Conservation (phyloP, 2,113 vertebrate species). For the Zonotrichia leucophrys region DNA sequence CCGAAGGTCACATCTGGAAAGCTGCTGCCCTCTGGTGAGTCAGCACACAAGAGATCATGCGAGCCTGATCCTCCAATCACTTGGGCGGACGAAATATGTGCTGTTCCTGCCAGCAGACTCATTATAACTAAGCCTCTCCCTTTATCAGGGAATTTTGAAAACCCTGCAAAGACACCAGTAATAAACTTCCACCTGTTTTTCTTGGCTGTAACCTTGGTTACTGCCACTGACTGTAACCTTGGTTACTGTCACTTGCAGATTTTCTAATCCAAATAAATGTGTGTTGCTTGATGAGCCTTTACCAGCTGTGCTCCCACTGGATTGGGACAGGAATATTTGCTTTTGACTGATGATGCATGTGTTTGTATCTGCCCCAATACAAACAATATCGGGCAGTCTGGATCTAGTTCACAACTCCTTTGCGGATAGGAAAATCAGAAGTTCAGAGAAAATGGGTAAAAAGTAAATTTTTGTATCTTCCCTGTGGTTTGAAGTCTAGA, state of each 20-base stretch:
- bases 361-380: not conserved
- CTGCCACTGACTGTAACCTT: not conserved
- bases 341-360: not conserved
- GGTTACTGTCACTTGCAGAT: not conserved
- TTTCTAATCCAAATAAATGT: not conserved
- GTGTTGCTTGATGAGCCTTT: not conserved
- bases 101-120: not conserved
- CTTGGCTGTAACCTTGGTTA: not conserved
- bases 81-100: not conserved
- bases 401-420: not conserved
- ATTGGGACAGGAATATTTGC: not conserved
- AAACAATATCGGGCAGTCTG: not conserved
- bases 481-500: not conserved
- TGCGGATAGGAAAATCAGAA: not conserved
- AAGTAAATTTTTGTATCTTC: not conserved
- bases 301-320: not conserved
- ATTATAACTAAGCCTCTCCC: not conserved
- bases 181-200: not conserved
- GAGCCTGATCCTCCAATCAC: constrained; percentile 63
- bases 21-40: constrained; percentile 75
- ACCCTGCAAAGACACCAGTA: not conserved
- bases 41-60: constrained; percentile 66
- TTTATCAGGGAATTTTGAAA: not conserved
- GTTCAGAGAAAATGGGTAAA: not conserved
- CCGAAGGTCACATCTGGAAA: constrained; percentile 70